Base-by-base conservation (phyloP, 2,113 vertebrate species). In the Pedetes capensis region DNA sequence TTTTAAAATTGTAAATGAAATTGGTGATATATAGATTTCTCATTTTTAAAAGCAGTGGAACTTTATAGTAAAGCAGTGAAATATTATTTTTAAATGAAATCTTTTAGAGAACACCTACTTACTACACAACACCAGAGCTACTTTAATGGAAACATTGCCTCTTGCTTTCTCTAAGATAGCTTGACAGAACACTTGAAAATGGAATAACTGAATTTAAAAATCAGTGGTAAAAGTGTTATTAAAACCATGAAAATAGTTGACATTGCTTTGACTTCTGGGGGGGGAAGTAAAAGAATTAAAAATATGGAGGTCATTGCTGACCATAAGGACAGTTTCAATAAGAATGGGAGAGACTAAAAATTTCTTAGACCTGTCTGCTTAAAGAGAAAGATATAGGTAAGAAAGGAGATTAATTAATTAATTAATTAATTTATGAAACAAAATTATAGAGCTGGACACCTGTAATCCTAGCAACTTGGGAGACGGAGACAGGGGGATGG, bases 61-160 rank as follows among this genome's bases (percentile, higher is more conserved):
- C 23, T 88, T 79, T 88, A 37, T 91, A 53, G 16, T 69, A 87
- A 83, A 87, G 66, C 8, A 61, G 20, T 49, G 29, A 75, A 76
- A 85, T 75, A 29, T 49, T 80, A 25, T 94, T 90, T 87, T 89
- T 91, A 75, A 88, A 57, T 96, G 29, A 69, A 87, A 72, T 25
- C 32, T 59, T 51, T 63, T 44, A n/a, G 18, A n/a, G 47, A 80
- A 29, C 5, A 37, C 23, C n/a, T 71, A 51, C 34, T 27, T 71
- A 51, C n/a, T n/a, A n/a, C n/a, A 82, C 69, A 47, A 80, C n/a
- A 61, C 29, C 55, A 63, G 27, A 53, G 27, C 16, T 44, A 32
- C 47, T 80, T 72, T 53, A 44, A 14, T 87, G 12, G 53, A 69
- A 71, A 12, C 53, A 42, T 87, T 42, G 17, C 34, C 20, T 87